Percentiles rank a stretch among this genome's conserved stretches.
Evolutionary conservation across 2,797 vertebrate genomes (phyloP).

Genomic region (Lindbergichthys nudifrons): DNA sequence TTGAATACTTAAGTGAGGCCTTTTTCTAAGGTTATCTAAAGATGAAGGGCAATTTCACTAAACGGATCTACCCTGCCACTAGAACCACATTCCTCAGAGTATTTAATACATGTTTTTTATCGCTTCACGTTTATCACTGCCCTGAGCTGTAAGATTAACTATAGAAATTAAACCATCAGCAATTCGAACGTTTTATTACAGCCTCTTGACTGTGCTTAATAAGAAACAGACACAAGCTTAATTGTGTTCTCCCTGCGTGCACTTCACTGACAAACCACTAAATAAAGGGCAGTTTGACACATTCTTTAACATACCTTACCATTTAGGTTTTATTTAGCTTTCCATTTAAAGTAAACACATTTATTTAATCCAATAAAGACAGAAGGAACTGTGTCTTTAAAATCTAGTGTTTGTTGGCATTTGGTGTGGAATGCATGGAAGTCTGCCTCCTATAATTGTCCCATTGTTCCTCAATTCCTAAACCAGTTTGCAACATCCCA

Average conservation of each 20-base stretch:
- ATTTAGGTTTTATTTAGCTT: conserved; percentile 7
- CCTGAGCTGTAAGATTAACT: conserved; percentile 21
- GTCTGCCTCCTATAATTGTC: conserved; percentile 51
- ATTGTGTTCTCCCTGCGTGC: not conserved
- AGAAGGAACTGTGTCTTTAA: not conserved
- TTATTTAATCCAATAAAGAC: conserved; percentile 7
- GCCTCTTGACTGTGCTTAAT: conserved; percentile 18
- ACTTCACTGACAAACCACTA: conserved; percentile 14
- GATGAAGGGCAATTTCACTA: conserved; percentile 1
- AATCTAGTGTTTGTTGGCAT: conserved; percentile 19
- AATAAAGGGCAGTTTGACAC: conserved; percentile 13
- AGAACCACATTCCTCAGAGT: conserved; percentile 20
- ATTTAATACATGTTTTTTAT: conserved; percentile 42
- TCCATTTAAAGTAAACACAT: not conserved
- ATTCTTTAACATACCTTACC: not conserved
- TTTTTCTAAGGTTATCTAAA: conserved; percentile 8
- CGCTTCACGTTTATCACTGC: conserved; percentile 23
- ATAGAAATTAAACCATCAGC: conserved; percentile 23
- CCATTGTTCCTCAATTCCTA: conserved; percentile 56
- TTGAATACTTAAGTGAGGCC: not conserved
- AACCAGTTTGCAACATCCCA: conserved; percentile 40
- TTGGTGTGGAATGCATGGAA: conserved; percentile 30
- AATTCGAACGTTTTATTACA: conserved; percentile 41
- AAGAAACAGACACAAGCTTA: conserved; percentile 25
- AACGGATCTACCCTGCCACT: conserved; percentile 7